phyloP scores from a whole-genome alignment of 2,888 invertebrate species.

The Pseudoips prasinana region DNA sequence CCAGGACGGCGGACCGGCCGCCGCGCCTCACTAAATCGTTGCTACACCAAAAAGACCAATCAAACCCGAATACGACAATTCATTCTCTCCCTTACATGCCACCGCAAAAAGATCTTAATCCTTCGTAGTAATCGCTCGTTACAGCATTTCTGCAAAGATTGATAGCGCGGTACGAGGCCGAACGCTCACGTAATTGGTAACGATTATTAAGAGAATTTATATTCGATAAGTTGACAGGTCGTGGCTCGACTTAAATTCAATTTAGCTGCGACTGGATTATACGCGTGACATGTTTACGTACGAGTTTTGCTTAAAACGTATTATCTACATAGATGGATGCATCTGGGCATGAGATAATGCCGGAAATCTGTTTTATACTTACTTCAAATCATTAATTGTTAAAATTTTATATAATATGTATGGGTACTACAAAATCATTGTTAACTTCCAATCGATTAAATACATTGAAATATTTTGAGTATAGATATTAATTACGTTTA shows the following conservation, averaged over 20 bases:
- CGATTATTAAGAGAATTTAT: conserved; percentile 75
- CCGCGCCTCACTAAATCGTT: conserved; percentile 48
- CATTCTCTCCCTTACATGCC: conserved; percentile 61
- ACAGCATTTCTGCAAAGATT: conserved; percentile 52
- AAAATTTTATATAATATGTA: too few relatives aligned
- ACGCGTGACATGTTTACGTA: conserved; percentile 59
- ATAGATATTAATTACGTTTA: too few relatives aligned
- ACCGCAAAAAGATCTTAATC: conserved; percentile 66
- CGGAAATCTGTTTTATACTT: conserved; percentile 21
- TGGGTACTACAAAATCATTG: too few relatives aligned
- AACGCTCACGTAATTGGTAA: conserved; percentile 73
- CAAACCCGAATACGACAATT: conserved; percentile 51
- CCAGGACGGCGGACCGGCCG: conserved; percentile 44
- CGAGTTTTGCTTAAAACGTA: conserved; percentile 41
- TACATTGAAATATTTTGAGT: too few relatives aligned
- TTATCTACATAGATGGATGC: conserved; percentile 26
- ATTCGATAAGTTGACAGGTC: conserved; percentile 70
- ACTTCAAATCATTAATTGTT: conserved; percentile 7
- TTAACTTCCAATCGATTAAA: too few relatives aligned
- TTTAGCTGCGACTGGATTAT: conserved; percentile 53
- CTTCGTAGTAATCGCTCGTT: conserved; percentile 46
- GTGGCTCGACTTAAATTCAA: conserved; percentile 61
- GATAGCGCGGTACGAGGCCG: conserved; percentile 60
- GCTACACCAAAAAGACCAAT: conserved; percentile 45
- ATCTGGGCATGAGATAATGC: conserved; percentile 19